Conservation (phyloP, 2,113 vertebrate species). For the Butastur rufipennis region DNA sequence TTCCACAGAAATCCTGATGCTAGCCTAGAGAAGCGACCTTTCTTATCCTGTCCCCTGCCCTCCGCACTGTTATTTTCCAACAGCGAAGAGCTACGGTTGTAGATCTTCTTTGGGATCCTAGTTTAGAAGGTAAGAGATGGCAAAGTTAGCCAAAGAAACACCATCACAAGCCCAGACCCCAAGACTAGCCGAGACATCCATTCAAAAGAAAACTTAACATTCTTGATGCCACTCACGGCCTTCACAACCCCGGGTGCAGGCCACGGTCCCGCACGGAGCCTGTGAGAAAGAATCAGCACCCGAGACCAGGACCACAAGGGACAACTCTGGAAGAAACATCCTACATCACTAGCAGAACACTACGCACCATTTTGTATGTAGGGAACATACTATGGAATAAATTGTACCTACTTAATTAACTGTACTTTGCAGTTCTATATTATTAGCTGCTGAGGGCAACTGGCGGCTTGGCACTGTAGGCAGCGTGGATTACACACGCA, state of each 20-base stretch:
- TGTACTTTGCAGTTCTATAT: not conserved
- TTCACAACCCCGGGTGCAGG: not conserved
- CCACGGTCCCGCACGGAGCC: rapidly evolving
- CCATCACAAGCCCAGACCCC: not conserved
- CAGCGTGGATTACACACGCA: not conserved
- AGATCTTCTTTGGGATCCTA: not conserved
- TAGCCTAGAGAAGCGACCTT: not conserved
- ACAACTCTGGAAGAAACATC: not conserved
- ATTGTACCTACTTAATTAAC: slow-evolving; percentile 16
- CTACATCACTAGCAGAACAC: rapidly evolving
- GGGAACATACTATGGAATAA: not conserved
- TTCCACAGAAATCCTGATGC: not conserved
- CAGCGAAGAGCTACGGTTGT: not conserved
- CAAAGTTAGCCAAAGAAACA: not conserved
- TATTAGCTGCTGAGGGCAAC: slow-evolving; percentile 19
- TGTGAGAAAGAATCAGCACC: not conserved
- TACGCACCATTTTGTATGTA: not conserved
- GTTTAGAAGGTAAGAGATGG: not conserved
- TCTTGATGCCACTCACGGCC: not conserved
- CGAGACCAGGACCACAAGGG: not conserved
- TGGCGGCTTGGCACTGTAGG: not conserved
- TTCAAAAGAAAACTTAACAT: not conserved
- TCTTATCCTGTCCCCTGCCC: not conserved
- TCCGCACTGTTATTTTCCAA: not conserved
- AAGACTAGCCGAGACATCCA: not conserved